phyloP scores from a whole-genome alignment of 2,113 vertebrate genomes.

The Dermatemys mawii region DNA sequence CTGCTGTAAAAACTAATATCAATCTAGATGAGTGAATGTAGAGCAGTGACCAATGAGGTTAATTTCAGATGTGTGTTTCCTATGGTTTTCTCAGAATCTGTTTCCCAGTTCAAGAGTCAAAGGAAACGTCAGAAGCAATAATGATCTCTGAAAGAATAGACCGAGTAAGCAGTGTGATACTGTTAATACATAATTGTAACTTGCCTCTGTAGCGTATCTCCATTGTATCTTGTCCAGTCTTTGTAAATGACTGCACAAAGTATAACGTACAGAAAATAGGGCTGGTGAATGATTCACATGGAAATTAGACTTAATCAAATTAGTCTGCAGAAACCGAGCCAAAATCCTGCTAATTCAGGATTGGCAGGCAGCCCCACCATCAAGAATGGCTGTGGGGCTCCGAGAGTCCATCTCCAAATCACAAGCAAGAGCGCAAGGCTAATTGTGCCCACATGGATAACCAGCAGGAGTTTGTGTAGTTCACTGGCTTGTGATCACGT shows the following conservation, averaged over 20 bases:
- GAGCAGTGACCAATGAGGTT: rapidly evolving
- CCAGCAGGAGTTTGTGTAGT: background rate
- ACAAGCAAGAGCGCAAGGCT: background rate
- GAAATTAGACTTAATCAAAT: background rate
- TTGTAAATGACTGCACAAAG: background rate
- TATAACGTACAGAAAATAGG: background rate
- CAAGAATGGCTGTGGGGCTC: background rate
- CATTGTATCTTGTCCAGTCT: rapidly evolving
- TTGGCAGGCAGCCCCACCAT: background rate
- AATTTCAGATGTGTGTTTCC: background rate
- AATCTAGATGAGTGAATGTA: background rate
- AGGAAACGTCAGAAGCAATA: background rate
- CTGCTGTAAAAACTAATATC: background rate
- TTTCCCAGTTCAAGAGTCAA: background rate
- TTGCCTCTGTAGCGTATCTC: background rate
- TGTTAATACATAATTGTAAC: background rate
- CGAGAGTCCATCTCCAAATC: background rate
- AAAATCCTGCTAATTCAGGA: background rate
- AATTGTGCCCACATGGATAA: background rate
- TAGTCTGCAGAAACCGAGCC: background rate
- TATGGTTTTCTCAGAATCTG: background rate
- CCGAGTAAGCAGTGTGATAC: background rate
- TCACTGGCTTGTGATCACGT: background rate
- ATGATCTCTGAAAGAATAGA: background rate
- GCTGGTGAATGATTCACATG: background rate